phyloP scores from a whole-genome alignment of 1,140 invertebrate species.

The Aradophagus sp. region DNA sequence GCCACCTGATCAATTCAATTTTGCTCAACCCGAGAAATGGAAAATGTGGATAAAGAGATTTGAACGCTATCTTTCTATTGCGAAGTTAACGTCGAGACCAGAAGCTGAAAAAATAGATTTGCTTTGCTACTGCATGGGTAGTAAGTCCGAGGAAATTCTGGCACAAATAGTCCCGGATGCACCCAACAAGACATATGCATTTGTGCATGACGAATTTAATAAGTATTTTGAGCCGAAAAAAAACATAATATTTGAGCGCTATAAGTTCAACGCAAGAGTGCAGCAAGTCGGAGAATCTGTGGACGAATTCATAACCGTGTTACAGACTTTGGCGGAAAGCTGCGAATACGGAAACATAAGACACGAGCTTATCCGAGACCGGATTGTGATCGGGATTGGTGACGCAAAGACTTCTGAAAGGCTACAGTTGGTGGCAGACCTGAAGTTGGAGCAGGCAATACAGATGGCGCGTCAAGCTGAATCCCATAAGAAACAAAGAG shows the following conservation, averaged over 20 bases:
- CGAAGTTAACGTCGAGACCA: slow-evolving; percentile 24
- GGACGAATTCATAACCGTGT: slow-evolving; percentile 63
- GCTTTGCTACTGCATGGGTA: slow-evolving; percentile 59
- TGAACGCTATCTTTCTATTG: slow-evolving; percentile 53
- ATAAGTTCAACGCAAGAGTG: slow-evolving; percentile 62
- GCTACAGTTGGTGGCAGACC: slow-evolving; percentile 48
- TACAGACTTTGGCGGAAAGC: slow-evolving; percentile 61
- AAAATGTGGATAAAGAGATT: slow-evolving; percentile 56
- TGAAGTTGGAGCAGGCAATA: slow-evolving; percentile 7
- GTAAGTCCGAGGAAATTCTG: slow-evolving; percentile 57
- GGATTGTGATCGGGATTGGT: slow-evolving; percentile 63
- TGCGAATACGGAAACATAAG: slow-evolving; percentile 62
- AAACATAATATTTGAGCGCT: slow-evolving; percentile 65
- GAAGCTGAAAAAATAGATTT: slow-evolving; percentile 58
- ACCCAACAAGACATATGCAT: slow-evolving; percentile 9
- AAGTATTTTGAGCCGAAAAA: slow-evolving; percentile 64
- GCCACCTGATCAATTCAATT: slow-evolving; percentile 30
- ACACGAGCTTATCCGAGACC: slow-evolving; percentile 63
- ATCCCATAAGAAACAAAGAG: slow-evolving; percentile 3
- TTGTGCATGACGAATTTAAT: slow-evolving; percentile 53
- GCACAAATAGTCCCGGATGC: slow-evolving; percentile 19
- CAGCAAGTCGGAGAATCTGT: slow-evolving; percentile 61
- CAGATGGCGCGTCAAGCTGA: slow-evolving; percentile 17
- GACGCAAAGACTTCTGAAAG: slow-evolving; percentile 54
- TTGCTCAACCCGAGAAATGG: slow-evolving; percentile 45